Evolutionary conservation across 2,113 vertebrate genomes (phyloP).

Genomic region (Sander vitreus): DNA sequence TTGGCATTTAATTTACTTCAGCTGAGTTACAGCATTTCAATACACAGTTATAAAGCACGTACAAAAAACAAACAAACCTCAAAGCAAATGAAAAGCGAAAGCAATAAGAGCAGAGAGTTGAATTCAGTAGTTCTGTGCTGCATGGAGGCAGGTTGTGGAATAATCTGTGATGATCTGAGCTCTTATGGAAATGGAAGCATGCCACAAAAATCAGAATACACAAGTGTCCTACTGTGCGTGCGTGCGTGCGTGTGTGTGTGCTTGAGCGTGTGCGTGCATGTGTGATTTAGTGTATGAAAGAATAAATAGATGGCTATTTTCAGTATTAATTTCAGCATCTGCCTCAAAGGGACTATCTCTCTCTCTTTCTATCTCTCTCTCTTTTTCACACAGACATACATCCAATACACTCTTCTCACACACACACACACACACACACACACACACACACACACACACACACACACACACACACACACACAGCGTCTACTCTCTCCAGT

Average conservation of each 20-base stretch:
- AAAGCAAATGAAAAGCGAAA: slow-evolving; percentile 19
- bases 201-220: slow-evolving; percentile 45
- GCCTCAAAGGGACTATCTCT: slow-evolving; percentile 79
- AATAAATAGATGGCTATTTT: slow-evolving; percentile 85
- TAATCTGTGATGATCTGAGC: slow-evolving; percentile 41
- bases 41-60: not conserved
- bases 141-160: slow-evolving; percentile 10
- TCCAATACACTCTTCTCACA: slow-evolving; percentile 1
- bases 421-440: slow-evolving; percentile 12
- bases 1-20: slow-evolving; percentile 1
- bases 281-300: slow-evolving; percentile 80
- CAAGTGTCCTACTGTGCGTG: slow-evolving; percentile 24
- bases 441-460: slow-evolving; percentile 7
- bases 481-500: slow-evolving; percentile 75
- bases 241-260: slow-evolving; percentile 32
- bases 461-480: slow-evolving; percentile 40
- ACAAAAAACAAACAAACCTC: slow-evolving; percentile 15
- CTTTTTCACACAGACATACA: slow-evolving; percentile 16
- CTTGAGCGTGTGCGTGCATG: slow-evolving; percentile 25
- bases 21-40: not conserved
- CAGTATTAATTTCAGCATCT: slow-evolving; percentile 84
- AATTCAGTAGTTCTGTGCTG: slow-evolving; percentile 7
- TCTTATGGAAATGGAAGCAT: slow-evolving; percentile 54
- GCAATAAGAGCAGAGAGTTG: not conserved
- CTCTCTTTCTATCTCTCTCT: slow-evolving; percentile 50